Percentiles rank a stretch among this genome's conserved stretches.
These are phyloP conservation scores for Podabrus alpinus DNA, from an alignment of 2,888 invertebrate genomes.

Conservation along the genomic window DNA sequence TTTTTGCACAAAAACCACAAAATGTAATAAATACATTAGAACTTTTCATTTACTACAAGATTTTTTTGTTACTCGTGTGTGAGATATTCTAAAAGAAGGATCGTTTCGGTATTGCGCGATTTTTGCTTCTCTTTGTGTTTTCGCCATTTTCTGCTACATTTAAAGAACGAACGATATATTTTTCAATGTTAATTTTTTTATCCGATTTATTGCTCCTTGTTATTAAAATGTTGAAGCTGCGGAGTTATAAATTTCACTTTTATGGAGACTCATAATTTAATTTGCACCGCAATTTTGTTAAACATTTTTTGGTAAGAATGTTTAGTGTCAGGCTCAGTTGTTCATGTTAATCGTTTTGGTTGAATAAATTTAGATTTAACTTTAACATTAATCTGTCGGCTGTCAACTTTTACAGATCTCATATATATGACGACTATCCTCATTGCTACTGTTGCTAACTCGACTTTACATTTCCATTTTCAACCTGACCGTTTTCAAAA, in stretches of 20 bases:
- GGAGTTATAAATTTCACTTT: not conserved
- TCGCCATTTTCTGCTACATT: conserved; percentile 1
- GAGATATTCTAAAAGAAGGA: not conserved
- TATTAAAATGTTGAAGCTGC: not conserved
- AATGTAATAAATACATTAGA: conserved; percentile 10
- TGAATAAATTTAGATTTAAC: not conserved
- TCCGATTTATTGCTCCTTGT: not conserved
- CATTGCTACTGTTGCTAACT: not conserved
- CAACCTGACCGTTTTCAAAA: not conserved
- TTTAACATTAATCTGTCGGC: conserved; percentile 1
- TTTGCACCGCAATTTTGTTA: not conserved
- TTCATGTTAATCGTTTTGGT: not conserved
- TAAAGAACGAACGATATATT: not conserved
- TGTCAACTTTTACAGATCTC: not conserved
- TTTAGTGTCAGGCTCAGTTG: not conserved
- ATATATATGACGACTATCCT: not conserved
- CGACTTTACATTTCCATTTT: not conserved
- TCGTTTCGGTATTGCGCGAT: not conserved
- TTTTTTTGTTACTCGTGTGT: conserved; percentile 4
- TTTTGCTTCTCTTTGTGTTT: not conserved
- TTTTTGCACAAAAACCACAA: not conserved
- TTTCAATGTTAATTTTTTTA: not conserved
- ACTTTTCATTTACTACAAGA: conserved; percentile 16
- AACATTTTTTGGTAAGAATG: not conserved
- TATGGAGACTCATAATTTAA: not conserved